phyloP scores from a whole-genome alignment of 2,113 vertebrate species.

The Ahaetulla prasina region DNA sequence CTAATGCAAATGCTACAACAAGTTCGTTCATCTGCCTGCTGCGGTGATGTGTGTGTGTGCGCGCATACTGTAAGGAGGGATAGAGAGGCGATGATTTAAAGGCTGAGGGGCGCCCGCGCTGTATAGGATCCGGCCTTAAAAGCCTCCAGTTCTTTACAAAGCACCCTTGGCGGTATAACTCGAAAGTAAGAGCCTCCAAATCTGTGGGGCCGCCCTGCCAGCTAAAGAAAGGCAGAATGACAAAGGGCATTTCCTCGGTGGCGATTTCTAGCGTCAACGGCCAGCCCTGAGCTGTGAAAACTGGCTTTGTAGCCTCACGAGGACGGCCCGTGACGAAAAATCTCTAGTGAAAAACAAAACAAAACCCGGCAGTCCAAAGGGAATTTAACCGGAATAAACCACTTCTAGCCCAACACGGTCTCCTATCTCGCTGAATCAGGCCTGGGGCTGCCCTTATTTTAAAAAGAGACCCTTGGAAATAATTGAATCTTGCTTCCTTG shows the following conservation, averaged over 20 bases:
- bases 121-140: background rate
- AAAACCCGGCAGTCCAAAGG: background rate
- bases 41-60: background rate
- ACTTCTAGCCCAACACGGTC: background rate
- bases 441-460: background rate
- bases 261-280: background rate
- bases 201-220: background rate
- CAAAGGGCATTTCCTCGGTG: background rate
- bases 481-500: background rate
- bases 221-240: no score
- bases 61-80: background rate
- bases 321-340: background rate
- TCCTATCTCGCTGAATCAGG: background rate
- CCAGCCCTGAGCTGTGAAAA: background rate
- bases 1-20: conserved; percentile 60
- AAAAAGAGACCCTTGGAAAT: background rate
- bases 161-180: background rate
- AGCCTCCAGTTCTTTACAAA: background rate
- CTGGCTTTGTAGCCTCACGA: background rate
- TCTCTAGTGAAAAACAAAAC: background rate
- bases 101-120: conserved; percentile 8
- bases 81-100: background rate
- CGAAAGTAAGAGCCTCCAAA: background rate
- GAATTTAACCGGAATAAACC: conserved; percentile 12
- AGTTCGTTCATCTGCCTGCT: conserved; percentile 42